Base-by-base conservation (phyloP, 1,140 invertebrate genomes). In the Cydia pomonella region DNA sequence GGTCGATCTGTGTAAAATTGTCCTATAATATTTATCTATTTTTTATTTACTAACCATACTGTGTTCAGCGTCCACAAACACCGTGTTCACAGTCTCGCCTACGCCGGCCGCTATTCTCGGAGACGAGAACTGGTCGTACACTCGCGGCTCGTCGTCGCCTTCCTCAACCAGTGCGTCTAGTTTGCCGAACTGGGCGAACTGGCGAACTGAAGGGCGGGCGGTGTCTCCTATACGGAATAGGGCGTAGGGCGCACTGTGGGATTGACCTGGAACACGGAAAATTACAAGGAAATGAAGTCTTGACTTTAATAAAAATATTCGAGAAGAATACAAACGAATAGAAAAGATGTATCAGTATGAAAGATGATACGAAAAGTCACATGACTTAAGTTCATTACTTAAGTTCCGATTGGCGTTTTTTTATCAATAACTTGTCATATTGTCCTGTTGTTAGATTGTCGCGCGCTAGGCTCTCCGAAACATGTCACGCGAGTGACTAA, bases 31-130 rank as follows among this genome's bases (percentile, higher is more conserved):
- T n/a, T n/a, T n/a, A n/a, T n/a, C n/a, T n/a, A n/a, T n/a, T n/a
- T n/a, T n/a, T n/a, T n/a, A n/a, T n/a, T n/a, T n/a, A n/a, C 80
- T 85, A 78, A 98, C 96, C 94, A 97, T 90, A 69, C 96, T 97
- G 93, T 98, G 97, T 87, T 96, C 96, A 69, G 96, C 96, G 90
- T 98, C 97, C 21, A 97, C 95, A 88, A 98, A 97, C 83, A 98
- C 96, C 83, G 97, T 95, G 1, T 96, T 95, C 80, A 96, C 95
- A 12, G 96, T 97, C 71, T 94, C 93, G 6, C 97, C 97, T 50
- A 95, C 95, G 1, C 97, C 97, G 69, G 94, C 87, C 0, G 94
- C 91, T 27, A 98, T 94, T 0, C 96, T 94, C 7, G 97, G 96
- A 1, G 97, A 96, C 50, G 94, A 95, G 90, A 99, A 98, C 81